Evolutionary conservation across 23 tunicate species (phyloP).

Genomic region (Diplosoma virens): DNA sequence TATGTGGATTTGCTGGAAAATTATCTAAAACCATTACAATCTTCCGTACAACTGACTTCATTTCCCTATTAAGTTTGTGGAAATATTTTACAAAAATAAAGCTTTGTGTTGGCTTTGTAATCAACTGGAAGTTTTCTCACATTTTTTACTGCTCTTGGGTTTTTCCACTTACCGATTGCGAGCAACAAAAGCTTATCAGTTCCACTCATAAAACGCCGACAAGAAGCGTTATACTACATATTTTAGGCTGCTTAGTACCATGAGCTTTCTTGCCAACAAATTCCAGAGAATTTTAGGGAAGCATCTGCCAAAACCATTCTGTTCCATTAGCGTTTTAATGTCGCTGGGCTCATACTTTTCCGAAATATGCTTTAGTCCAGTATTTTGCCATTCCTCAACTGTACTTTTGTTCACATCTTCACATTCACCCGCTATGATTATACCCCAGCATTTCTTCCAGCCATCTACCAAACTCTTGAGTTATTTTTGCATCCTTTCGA

Average conservation of each 20-base stretch:
- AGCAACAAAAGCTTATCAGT: neutral
- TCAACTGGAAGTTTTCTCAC: neutral
- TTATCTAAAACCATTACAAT: slow-evolving; percentile 4
- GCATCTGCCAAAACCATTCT: neutral
- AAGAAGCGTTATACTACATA: neutral
- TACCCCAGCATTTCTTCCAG: neutral
- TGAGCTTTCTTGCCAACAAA: neutral
- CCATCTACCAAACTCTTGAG: neutral
- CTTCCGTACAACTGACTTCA: neutral
- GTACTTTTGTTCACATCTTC: neutral
- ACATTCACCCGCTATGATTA: neutral
- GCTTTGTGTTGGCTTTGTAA: neutral
- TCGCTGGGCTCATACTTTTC: neutral
- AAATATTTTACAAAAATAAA: neutral
- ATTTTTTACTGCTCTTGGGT: neutral
- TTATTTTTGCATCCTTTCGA: neutral
- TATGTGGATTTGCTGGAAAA: neutral
- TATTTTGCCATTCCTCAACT: neutral
- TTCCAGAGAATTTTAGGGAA: neutral
- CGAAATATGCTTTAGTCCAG: neutral
- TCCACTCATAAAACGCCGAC: neutral
- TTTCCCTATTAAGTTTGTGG: neutral
- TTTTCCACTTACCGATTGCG: neutral
- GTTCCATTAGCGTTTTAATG: slow-evolving; percentile 5
- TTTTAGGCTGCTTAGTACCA: slow-evolving; percentile 4